A percentile compares a stretch with the other conserved stretches of the same genome.
These are phyloP conservation scores for Lepidostoma basale DNA, from an alignment of 1,140 invertebrate genomes.

Conservation along the genomic window DNA sequence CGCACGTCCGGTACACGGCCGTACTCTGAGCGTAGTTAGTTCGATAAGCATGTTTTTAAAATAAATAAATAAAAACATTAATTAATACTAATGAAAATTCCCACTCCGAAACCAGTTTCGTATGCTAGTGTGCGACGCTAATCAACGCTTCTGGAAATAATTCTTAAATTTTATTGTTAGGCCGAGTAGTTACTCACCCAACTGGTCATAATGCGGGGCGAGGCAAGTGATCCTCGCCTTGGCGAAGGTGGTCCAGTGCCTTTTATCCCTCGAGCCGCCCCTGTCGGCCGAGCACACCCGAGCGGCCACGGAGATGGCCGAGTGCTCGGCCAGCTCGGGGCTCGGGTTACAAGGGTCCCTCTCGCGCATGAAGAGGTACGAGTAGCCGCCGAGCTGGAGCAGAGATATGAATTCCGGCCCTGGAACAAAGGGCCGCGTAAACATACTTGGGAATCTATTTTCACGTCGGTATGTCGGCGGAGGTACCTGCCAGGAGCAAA, in stretches of 20 bases:
- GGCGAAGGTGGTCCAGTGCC: conserved; percentile 38
- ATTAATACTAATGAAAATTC: too few species aligned
- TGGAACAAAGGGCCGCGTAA: conserved; percentile 1
- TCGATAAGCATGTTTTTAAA: too few species aligned
- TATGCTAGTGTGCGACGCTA: too few species aligned
- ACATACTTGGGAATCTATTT: too few species aligned
- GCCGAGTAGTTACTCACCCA: conserved; percentile 36
- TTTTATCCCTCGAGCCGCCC: conserved; percentile 25
- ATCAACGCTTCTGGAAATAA: too few species aligned
- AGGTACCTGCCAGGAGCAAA: too few species aligned
- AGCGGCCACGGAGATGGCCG: conserved; percentile 9
- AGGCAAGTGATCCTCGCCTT: conserved; percentile 38
- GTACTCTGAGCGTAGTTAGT: too few species aligned
- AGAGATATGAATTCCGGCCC: conserved; percentile 37
- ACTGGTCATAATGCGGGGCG: conserved; percentile 29
- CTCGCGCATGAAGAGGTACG: conserved; percentile 33
- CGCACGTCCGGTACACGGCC: too few species aligned
- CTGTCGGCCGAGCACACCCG: conserved; percentile 32
- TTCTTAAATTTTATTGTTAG: neutral
- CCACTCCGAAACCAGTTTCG: too few species aligned
- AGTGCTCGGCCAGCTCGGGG: neutral
- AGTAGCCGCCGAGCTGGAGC: conserved; percentile 15
- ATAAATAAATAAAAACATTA: too few species aligned
- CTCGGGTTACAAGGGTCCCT: neutral
- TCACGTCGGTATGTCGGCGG: too few species aligned